These are phyloP conservation scores for Tiliacea citrago DNA, from an alignment of 2,888 invertebrate genomes.

Conservation along the genomic window DNA sequence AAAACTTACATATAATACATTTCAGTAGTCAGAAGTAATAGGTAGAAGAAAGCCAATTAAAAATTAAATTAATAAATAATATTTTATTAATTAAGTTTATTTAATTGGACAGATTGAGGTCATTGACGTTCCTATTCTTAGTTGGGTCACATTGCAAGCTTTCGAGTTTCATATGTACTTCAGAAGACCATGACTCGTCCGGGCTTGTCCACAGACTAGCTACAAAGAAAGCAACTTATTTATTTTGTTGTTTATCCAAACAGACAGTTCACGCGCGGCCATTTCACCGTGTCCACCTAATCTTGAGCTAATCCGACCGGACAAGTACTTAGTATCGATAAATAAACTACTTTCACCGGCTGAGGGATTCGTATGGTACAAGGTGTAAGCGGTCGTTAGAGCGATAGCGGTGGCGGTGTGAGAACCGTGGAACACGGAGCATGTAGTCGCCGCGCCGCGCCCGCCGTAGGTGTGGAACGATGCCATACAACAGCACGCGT, in stretches of 20 bases:
- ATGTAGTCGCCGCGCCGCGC: neutral
- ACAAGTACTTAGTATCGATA: constrained; percentile 44
- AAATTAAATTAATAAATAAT: too few species aligned
- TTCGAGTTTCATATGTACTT: too few species aligned
- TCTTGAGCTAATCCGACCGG: constrained; percentile 51
- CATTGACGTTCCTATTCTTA: too few species aligned
- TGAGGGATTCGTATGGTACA: constrained; percentile 1
- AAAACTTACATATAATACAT: too few species aligned
- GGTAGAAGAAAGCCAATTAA: too few species aligned
- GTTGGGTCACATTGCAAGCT: too few species aligned
- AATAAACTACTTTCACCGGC: constrained; percentile 56
- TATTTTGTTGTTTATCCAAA: neutral
- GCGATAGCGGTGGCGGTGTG: neutral
- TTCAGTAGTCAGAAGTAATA: too few species aligned
- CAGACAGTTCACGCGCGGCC: neutral
- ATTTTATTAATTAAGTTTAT: too few species aligned
- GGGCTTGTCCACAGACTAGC: neutral
- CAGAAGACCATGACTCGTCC: too few species aligned
- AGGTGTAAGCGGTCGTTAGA: neutral
- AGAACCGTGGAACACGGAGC: neutral
- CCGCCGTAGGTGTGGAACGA: too few species aligned
- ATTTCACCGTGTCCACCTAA: constrained; percentile 35
- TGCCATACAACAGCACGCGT: too few species aligned
- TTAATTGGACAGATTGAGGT: too few species aligned
- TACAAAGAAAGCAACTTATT: neutral